A percentile compares a stretch with the other conserved stretches of the same genome.
Evolutionary conservation across 2,888 invertebrate species (phyloP).

Genomic region (Callinectes sapidus): DNA sequence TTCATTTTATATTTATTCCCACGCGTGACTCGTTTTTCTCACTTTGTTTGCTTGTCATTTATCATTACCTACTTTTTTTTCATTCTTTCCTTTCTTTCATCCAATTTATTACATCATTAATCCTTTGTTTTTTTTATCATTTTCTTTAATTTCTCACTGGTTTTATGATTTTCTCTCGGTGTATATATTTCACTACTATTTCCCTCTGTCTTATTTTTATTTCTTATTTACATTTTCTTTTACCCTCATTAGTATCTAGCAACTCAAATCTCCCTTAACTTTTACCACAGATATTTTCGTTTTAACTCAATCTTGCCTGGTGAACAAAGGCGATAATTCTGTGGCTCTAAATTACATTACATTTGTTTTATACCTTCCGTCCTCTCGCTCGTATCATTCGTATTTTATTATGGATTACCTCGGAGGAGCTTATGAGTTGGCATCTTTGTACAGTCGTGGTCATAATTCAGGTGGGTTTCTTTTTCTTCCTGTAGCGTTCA

Average conservation of each 20-base stretch:
- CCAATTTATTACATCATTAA: too few species aligned
- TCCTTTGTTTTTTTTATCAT: too few species aligned
- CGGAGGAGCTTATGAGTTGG: too few species aligned
- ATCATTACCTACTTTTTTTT: too few species aligned
- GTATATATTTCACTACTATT: background rate
- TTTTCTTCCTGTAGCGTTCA: too few species aligned
- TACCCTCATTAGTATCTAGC: background rate
- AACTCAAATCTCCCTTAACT: background rate
- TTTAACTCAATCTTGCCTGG: conserved; percentile 5
- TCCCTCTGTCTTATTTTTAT: background rate
- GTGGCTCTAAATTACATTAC: background rate
- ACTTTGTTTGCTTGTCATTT: too few species aligned
- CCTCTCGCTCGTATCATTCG: background rate
- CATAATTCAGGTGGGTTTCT: too few species aligned
- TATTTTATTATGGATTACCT: background rate
- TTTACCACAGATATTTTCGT: background rate
- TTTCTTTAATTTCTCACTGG: too few species aligned
- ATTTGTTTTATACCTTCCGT: background rate
- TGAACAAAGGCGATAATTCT: background rate
- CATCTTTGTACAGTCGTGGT: too few species aligned
- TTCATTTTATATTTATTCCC: too few species aligned
- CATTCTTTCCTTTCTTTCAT: too few species aligned
- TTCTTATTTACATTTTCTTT: background rate
- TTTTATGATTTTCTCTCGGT: background rate
- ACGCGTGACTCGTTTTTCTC: too few species aligned